Conservation (phyloP, 2,888 invertebrate species). For the Melangyna quadrimaculata region DNA sequence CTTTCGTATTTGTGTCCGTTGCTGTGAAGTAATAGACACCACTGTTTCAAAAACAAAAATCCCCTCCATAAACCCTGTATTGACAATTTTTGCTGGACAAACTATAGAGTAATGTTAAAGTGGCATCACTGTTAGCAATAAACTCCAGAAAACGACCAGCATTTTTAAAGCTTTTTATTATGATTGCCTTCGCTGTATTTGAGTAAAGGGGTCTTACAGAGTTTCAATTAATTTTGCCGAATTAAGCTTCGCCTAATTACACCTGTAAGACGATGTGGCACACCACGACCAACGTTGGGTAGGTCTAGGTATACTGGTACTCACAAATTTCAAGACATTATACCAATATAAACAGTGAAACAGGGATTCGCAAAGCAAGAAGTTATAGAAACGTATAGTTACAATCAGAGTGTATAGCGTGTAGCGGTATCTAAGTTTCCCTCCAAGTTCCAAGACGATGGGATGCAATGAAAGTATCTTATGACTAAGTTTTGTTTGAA, state of each 20-base stretch:
- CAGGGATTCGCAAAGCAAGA: slow-evolving; percentile 30
- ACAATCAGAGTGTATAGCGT: background rate
- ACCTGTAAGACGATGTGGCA: slow-evolving; percentile 58
- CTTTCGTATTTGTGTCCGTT: too few species aligned
- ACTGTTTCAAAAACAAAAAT: too few species aligned
- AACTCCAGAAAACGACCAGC: slow-evolving; percentile 14
- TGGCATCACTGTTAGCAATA: background rate
- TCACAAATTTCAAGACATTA: background rate
- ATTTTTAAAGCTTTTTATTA: slow-evolving; percentile 24
- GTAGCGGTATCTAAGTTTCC: background rate
- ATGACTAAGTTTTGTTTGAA: slow-evolving; percentile 52
- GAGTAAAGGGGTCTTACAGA: slow-evolving; percentile 57
- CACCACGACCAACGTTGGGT: slow-evolving; percentile 21
- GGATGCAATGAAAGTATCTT: slow-evolving; percentile 18
- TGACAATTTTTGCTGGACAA: too few species aligned
- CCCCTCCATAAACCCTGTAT: too few species aligned
- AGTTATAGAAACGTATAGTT: slow-evolving; percentile 17
- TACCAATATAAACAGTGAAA: slow-evolving; percentile 7
- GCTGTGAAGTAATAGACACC: too few species aligned
- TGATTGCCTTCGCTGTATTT: slow-evolving; percentile 31
- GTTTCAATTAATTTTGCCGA: slow-evolving; percentile 66
- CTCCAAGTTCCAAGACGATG: background rate
- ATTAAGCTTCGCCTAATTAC: slow-evolving; percentile 70
- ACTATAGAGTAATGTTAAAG: too few species aligned
- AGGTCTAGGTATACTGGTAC: background rate